Evolutionary conservation across 2,888 invertebrate species (phyloP).

Genomic region (Drosophila rubida): DNA sequence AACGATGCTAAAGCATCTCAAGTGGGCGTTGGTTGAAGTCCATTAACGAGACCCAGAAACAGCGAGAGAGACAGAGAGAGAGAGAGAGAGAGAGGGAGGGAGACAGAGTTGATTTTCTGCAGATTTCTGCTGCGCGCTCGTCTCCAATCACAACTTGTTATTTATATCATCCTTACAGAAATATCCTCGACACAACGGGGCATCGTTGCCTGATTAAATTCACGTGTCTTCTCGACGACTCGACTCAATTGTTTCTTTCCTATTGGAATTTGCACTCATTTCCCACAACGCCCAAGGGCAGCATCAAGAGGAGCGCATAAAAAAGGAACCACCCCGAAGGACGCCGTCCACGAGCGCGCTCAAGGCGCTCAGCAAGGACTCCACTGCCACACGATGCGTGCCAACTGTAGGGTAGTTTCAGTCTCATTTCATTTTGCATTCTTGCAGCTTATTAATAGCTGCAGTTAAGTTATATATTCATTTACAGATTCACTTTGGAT

Average conservation of each 20-base stretch:
- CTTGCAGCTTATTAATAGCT: too few relatives aligned
- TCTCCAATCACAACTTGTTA: conserved; percentile 66
- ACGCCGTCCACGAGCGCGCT: too few relatives aligned
- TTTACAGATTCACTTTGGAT: too few relatives aligned
- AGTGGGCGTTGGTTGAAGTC: conserved; percentile 51
- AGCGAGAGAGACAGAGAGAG: neutral
- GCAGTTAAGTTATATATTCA: too few relatives aligned
- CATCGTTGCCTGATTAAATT: conserved; percentile 75
- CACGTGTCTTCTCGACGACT: conserved; percentile 69
- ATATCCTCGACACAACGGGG: conserved; percentile 51
- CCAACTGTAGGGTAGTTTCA: neutral
- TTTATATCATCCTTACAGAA: conserved; percentile 66
- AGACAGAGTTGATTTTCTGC: too few relatives aligned
- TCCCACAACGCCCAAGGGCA: conserved; percentile 8
- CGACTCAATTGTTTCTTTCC: conserved; percentile 70
- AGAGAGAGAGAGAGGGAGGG: neutral
- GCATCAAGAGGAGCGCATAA: neutral
- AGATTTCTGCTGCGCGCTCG: too few relatives aligned
- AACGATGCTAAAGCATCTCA: conserved; percentile 31
- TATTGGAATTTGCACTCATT: conserved; percentile 66
- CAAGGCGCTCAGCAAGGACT: conserved; percentile 4
- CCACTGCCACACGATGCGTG: neutral
- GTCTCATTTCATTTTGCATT: neutral
- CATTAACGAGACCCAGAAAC: conserved; percentile 40
- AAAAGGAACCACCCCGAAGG: conserved; percentile 9